These are phyloP conservation scores for Anguilla megastoma DNA, from an alignment of 2,797 vertebrate species.

Conservation along the genomic window DNA sequence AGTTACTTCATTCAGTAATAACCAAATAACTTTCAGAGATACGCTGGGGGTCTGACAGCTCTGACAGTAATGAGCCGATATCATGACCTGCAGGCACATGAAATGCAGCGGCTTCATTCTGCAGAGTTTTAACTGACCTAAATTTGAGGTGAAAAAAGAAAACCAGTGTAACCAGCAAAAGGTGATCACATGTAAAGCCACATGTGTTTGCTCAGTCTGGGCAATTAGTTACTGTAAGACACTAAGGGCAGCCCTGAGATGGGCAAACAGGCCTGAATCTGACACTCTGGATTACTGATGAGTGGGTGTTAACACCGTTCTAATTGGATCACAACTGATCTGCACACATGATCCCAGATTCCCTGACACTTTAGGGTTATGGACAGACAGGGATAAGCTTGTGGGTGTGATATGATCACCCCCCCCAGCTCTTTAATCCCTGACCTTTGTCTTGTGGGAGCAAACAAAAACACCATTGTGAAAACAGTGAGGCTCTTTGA, in stretches of 20 bases:
- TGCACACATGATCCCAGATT: neutral
- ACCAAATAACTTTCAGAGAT: neutral
- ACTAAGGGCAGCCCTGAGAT: neutral
- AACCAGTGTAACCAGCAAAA: neutral
- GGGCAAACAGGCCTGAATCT: constrained; percentile 1
- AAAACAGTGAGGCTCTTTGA: neutral
- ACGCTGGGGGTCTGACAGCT: neutral
- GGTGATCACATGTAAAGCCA: neutral
- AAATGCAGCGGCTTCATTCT: neutral
- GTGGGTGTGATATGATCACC: neutral
- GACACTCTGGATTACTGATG: constrained; percentile 5
- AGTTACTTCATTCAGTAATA: neutral
- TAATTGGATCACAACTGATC: constrained; percentile 28
- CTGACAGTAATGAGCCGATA: neutral
- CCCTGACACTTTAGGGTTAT: neutral
- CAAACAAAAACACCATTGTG: neutral
- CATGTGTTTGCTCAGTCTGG: neutral
- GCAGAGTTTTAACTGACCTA: neutral
- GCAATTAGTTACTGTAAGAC: constrained; percentile 2
- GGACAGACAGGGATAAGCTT: neutral
- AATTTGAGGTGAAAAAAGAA: neutral
- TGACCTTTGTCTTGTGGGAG: neutral
- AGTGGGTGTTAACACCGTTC: constrained; percentile 15
- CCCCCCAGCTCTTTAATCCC: constrained; percentile 8
- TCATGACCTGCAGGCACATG: neutral